These are phyloP conservation scores for Pteruthius melanotis DNA, from an alignment of 2,113 vertebrate genomes.

Conservation along the genomic window DNA sequence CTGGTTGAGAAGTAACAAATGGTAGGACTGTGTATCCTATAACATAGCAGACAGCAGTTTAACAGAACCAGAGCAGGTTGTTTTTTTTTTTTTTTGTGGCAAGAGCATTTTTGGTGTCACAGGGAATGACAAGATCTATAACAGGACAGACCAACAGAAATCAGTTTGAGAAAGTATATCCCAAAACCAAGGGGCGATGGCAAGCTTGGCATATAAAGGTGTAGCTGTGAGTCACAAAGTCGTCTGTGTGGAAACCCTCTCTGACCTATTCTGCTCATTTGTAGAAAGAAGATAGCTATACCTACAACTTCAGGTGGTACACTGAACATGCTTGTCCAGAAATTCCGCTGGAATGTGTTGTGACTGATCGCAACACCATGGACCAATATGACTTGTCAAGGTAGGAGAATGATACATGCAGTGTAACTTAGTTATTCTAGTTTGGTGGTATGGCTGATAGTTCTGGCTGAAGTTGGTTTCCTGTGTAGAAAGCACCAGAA, in stretches of 20 bases:
- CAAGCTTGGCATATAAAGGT: neutral
- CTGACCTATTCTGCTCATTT: neutral
- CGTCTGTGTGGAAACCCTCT: neutral
- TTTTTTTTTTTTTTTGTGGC: too few relatives aligned
- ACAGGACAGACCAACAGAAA: neutral
- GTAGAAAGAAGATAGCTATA: constrained; percentile 85
- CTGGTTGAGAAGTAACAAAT: neutral
- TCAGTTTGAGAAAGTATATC: neutral
- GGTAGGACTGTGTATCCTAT: neutral
- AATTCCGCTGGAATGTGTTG: constrained; percentile 86
- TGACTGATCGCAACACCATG: constrained; percentile 79
- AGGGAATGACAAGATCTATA: neutral
- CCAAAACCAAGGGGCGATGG: neutral
- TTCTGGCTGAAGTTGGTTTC: neutral
- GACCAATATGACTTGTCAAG: constrained; percentile 94
- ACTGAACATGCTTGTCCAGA: constrained; percentile 92
- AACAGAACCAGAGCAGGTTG: neutral
- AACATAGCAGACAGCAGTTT: neutral
- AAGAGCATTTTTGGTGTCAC: neutral
- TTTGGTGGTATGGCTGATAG: neutral
- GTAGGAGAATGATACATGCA: constrained; percentile 55
- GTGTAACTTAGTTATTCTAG: neutral
- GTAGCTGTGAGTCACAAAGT: neutral
- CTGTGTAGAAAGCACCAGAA: neutral
- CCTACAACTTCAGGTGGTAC: constrained; percentile 95